Base-by-base conservation (phyloP, 1,140 invertebrate species). In the Holcopasites calliopsidis region DNA sequence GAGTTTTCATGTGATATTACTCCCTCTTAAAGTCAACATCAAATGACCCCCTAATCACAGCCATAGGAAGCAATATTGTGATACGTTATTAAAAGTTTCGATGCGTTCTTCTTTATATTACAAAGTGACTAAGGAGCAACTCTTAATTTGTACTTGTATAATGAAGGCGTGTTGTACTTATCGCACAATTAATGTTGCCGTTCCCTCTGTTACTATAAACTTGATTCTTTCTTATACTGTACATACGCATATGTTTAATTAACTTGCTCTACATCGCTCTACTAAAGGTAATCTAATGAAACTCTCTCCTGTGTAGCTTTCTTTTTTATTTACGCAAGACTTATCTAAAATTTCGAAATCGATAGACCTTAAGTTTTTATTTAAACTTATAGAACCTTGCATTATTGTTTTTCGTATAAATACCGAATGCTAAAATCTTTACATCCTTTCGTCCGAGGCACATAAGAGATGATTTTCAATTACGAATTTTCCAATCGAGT, bases 11-110 rank as follows among this genome's bases (percentile, higher is more conserved):
- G 87, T 90, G 89, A 90, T 85, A 91, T 91, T 90, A 91, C 84
- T 90, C 86, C 88, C 89, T 90, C 89, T 90, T 87, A 90, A 87
- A 91, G 86, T 90, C 89, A 91, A 91, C 89, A 91, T 91, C 90
- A 89, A 87, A 88, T 89, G 85, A 88, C 86, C 68, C 88, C 84
- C 79, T 88, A 87, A 90, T 91, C 90, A 91, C 90, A 91, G 90
- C 80, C 82, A 83, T 83, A 83, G 80, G 82, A 83, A 83, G 82
- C 82, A 83, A 83, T 83, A 83, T 83, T 82, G 70, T 79, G 61
- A 21, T 84, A 80, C 52, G 44, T 47, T 11, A 69, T 76, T 50
- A 31, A 79, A 74, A 11, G 40, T 76, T 83, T 79, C 76, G 71
- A 76, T 79, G 77, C 49, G 69, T 50, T 62, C n/a, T 80, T 21